Evolutionary conservation across 1,140 invertebrate genomes (phyloP).

Genomic region (Anadara kagoshimensis): DNA sequence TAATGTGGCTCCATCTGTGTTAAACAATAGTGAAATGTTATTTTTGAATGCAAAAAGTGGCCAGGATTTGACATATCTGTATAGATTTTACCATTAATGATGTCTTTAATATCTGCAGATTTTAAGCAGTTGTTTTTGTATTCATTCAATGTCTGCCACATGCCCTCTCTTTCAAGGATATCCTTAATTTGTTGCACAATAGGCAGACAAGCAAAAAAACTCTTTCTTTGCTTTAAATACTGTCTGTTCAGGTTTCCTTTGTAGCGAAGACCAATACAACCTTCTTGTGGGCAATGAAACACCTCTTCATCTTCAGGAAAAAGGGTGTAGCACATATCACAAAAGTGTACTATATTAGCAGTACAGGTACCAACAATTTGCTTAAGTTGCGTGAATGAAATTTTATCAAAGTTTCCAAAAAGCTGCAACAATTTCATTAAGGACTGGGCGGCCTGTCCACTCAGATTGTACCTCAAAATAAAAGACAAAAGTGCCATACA

Average conservation of each 20-base stretch:
- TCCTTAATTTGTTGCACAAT: too few relatives aligned
- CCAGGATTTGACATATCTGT: slow-evolving; percentile 3
- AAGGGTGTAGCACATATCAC: slow-evolving; percentile 6
- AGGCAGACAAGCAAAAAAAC: too few relatives aligned
- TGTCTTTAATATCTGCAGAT: not conserved
- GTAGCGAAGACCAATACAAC: slow-evolving; percentile 1
- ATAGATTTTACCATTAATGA: slow-evolving; percentile 2
- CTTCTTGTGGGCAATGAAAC: slow-evolving; percentile 3
- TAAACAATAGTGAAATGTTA: not conserved
- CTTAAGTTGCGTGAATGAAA: slow-evolving; percentile 4
- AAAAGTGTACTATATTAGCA: slow-evolving; percentile 5
- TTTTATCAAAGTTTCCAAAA: slow-evolving; percentile 1
- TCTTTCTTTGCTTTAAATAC: slow-evolving; percentile 1
- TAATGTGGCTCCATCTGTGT: slow-evolving; percentile 4
- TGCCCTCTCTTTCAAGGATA: not conserved
- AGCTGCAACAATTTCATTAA: slow-evolving; percentile 5
- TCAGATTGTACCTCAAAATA: not conserved
- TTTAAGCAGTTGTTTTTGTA: not conserved
- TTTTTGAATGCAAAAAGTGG: not conserved
- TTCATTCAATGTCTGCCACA: slow-evolving; percentile 19
- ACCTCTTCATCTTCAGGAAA: slow-evolving; percentile 8
- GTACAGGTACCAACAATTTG: slow-evolving; percentile 1
- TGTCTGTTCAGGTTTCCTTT: not conserved
- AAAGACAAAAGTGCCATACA: not conserved
- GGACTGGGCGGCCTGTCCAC: not conserved